These are phyloP conservation scores for Cyprinus carpio DNA, from an alignment of 2,113 vertebrate genomes.

Conservation along the genomic window DNA sequence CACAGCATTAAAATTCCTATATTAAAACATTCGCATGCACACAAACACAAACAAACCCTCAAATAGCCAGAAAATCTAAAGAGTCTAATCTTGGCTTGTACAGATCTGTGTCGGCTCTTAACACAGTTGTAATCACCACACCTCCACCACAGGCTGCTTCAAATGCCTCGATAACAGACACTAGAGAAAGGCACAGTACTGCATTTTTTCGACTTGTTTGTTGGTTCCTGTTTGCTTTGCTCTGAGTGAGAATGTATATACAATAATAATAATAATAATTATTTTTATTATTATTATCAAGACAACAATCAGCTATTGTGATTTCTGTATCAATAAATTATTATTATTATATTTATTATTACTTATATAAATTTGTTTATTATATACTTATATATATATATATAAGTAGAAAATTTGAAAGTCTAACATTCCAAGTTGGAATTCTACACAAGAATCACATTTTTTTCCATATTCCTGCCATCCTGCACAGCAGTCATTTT, in stretches of 20 bases:
- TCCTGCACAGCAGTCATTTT: not conserved
- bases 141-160: constrained; percentile 62
- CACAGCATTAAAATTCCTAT: constrained; percentile 73
- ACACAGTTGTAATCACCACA: constrained; percentile 70
- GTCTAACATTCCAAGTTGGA: not conserved
- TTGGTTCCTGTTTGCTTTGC: not conserved
- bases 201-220: constrained; percentile 50
- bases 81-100: constrained; percentile 72
- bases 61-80: constrained; percentile 64
- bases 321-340: not conserved
- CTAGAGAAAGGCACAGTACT: constrained; percentile 53
- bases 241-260: too few relatives aligned
- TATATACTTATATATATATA: too few relatives aligned
- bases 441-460: too few relatives aligned
- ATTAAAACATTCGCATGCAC: constrained; percentile 66
- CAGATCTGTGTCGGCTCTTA: constrained; percentile 74
- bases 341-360: not conserved
- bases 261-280: not conserved
- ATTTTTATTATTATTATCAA: not conserved
- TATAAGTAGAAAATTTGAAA: not conserved
- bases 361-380: too few relatives aligned
- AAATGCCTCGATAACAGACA: constrained; percentile 64
- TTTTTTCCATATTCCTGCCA: not conserved
- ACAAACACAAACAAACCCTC: constrained; percentile 55
- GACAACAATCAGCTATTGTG: too few relatives aligned